Conservation (phyloP, 2,113 vertebrate genomes). For the Eurypyga helias region DNA sequence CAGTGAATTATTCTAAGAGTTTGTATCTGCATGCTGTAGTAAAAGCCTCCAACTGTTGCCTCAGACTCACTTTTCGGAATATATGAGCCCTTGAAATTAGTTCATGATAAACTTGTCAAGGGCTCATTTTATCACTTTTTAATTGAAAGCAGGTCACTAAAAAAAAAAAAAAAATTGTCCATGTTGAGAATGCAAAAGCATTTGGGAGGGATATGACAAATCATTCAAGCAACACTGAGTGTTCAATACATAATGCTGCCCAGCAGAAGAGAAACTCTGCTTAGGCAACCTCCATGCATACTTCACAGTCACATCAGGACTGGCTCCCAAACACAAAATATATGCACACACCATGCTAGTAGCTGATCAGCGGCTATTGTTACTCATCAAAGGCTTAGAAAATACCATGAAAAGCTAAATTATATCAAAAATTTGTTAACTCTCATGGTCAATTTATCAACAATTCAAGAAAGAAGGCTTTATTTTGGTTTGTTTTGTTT, state of each 20-base stretch:
- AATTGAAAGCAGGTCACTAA: conserved; percentile 1
- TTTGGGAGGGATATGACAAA: conserved; percentile 3
- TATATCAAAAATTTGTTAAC: neutral
- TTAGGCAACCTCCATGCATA: neutral
- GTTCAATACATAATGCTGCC: neutral
- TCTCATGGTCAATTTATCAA: neutral
- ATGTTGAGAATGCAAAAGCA: neutral
- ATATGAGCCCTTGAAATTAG: neutral
- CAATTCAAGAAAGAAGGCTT: neutral
- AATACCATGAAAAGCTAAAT: neutral
- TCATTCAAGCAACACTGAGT: neutral
- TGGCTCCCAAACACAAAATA: neutral
- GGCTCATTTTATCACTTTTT: conserved; percentile 7
- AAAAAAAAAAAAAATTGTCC: neutral
- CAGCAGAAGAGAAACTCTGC: neutral
- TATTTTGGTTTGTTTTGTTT: neutral
- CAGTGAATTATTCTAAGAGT: neutral
- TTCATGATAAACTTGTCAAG: neutral
- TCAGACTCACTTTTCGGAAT: neutral
- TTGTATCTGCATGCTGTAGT: neutral
- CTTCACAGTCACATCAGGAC: neutral
- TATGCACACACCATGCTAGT: neutral
- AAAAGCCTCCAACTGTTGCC: neutral
- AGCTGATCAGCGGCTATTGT: neutral
- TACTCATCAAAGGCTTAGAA: neutral